Evolutionary conservation across 1,140 invertebrate species (phyloP), one percentile per base, ranked within the genome.

Genomic region (Glossosoma conforme): DNA sequence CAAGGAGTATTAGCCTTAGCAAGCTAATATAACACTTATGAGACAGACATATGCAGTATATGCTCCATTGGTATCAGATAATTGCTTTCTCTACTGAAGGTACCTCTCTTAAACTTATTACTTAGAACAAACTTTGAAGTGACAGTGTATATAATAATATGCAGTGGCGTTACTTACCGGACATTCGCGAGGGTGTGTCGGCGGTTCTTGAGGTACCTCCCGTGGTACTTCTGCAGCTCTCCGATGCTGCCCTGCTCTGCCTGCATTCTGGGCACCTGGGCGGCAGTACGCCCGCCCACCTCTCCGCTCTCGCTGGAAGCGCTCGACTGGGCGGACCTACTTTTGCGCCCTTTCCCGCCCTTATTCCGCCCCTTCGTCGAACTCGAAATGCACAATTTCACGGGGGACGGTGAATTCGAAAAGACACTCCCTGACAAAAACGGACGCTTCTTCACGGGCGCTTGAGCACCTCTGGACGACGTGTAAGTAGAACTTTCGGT

Each of bases 191-290:
- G 74, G 3, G 89, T 91, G 66, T 91, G 89, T 30, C 89, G 77
- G 18, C 89, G 77, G 61, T 86, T 90, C 65, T 87, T 81, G 44
- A 90, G 79, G 68, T 86, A 87, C 58, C 84, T 70, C 61, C 87
- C 89, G 64, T 91, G 89, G 66, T 91, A 91, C 60, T 87, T 87
- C 61, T 89, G 84, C 46, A 91, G 77, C 64, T 90, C 87, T 35
- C 87, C 87, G 64, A 91, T 89, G 68, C 86, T 87, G 30, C 89
- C 89, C 65, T 89, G 87, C 70, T 91, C 89, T 44, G 87, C 89
- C 76, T 91, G 89, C 88, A 91, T 91, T 68, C 78, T 89, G 48
- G 75, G 76, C 52, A 63, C 66, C 62, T 70, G 61, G 49, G 63
- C 58, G 48, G 65, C 56, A 62, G 67, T 60, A 50, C 48, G 14